Evolutionary conservation across 2,888 invertebrate genomes (phyloP).

Genomic region (Trissolcus brochymenae): DNA sequence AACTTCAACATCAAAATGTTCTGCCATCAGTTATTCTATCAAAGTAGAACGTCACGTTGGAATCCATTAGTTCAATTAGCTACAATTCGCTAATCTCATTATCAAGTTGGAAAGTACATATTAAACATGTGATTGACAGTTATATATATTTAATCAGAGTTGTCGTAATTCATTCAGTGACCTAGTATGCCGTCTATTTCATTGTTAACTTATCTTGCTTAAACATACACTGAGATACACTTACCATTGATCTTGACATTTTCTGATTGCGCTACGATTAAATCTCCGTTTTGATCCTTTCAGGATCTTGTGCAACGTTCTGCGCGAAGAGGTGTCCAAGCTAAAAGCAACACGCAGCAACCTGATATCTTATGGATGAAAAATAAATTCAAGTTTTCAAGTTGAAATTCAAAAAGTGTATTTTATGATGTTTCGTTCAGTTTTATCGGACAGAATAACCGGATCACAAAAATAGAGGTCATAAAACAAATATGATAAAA

Average conservation of each 20-base stretch:
- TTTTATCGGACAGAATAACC: not conserved
- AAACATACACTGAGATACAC: constrained; percentile 3
- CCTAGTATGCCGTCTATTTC: constrained; percentile 17
- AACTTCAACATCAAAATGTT: no score
- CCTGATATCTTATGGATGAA: no score
- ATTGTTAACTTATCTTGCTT: constrained; percentile 19
- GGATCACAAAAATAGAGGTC: constrained; percentile 5
- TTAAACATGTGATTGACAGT: constrained; percentile 17
- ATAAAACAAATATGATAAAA: constrained; percentile 11
- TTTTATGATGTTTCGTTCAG: no score
- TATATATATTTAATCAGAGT: constrained; percentile 29
- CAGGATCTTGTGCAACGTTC: no score
- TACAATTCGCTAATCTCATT: constrained; percentile 31
- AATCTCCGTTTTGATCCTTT: no score
- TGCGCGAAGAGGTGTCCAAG: no score
- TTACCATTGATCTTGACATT: constrained; percentile 15
- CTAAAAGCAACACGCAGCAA: no score
- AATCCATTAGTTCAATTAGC: constrained; percentile 17
- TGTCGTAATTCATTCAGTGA: constrained; percentile 13
- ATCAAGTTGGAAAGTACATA: constrained; percentile 24
- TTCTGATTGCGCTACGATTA: not conserved
- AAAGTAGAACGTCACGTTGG: constrained; percentile 2
- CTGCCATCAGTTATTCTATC: constrained; percentile 3
- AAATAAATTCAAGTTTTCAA: no score
- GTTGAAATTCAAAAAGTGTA: no score